Conservation (phyloP, 2,797 vertebrate genomes). For the Sciurus carolinensis region DNA sequence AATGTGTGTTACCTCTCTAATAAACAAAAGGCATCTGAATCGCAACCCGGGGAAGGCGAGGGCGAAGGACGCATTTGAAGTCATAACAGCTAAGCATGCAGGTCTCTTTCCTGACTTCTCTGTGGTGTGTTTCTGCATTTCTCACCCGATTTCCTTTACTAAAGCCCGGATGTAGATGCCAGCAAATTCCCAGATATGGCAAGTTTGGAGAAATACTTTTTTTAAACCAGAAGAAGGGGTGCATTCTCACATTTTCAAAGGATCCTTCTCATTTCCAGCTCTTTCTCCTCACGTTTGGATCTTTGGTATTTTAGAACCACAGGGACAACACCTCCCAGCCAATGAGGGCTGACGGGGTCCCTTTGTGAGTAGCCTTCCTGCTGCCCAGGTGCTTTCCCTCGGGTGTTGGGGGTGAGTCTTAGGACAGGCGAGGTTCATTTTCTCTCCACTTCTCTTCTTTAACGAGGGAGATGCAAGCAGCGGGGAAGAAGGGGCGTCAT, state of each 20-base stretch:
- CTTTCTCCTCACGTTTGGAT: neutral
- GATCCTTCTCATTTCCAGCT: neutral
- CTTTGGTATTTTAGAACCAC: neutral
- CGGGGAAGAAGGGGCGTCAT: fast-evolving
- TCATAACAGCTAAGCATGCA: neutral
- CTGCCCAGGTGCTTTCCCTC: fast-evolving
- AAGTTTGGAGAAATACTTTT: neutral
- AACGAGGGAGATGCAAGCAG: neutral
- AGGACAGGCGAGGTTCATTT: too few relatives aligned
- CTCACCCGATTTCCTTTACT: neutral
- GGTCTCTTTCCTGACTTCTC: neutral
- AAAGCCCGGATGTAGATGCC: neutral
- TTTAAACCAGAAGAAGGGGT: neutral
- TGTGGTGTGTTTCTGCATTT: neutral
- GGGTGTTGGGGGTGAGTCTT: too few relatives aligned
- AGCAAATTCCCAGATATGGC: neutral
- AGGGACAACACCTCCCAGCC: neutral
- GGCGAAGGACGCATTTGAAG: neutral
- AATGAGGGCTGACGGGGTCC: too few relatives aligned
- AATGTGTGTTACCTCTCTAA: fast-evolving
- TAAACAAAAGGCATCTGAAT: neutral
- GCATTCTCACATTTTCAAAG: neutral
- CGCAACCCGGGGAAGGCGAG: too few relatives aligned
- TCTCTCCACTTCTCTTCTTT: too few relatives aligned
- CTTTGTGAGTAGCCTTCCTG: neutral